Percentiles rank a stretch among this genome's conserved stretches.
Conservation (phyloP, 2,888 invertebrate species). For the Zaprionus lineosus region DNA sequence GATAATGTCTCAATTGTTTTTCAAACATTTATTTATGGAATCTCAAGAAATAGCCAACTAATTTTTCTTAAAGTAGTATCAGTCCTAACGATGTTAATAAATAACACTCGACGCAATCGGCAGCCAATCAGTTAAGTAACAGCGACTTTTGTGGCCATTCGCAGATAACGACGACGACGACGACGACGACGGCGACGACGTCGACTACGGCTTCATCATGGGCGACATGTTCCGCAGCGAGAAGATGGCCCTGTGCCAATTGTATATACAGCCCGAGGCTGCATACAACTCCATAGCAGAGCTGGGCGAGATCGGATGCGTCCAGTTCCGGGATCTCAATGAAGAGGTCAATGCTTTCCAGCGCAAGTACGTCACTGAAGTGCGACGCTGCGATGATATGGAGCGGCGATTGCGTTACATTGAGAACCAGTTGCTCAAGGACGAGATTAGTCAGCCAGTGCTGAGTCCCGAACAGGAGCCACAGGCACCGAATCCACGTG, state of each 20-base stretch:
- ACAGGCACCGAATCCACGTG: slow-evolving; percentile 89
- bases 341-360: slow-evolving; percentile 91
- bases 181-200: not conserved
- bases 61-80: slow-evolving; percentile 12
- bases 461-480: slow-evolving; percentile 86
- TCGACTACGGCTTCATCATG: slow-evolving; percentile 84
- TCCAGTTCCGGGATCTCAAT: slow-evolving; percentile 97
- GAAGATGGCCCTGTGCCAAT: slow-evolving; percentile 95
- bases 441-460: slow-evolving; percentile 87
- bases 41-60: not conserved
- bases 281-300: slow-evolving; percentile 97
- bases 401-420: slow-evolving; percentile 90
- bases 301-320: slow-evolving; percentile 95
- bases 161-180: slow-evolving; percentile 33
- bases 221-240: slow-evolving; percentile 94
- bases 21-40: slow-evolving; percentile 26
- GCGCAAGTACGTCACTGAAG: slow-evolving; percentile 92
- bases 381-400: slow-evolving; percentile 93
- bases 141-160: slow-evolving; percentile 26
- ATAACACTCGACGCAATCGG: slow-evolving; percentile 53
- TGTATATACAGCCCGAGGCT: slow-evolving; percentile 97
- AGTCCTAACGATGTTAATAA: slow-evolving; percentile 28
- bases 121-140: slow-evolving; percentile 49
- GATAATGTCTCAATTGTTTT: not conserved
- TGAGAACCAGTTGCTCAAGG: slow-evolving; percentile 90